Percentiles rank a stretch among this genome's conserved stretches.
phyloP scores from a whole-genome alignment of 2,888 invertebrate species.

The Agonum fuliginosum region DNA sequence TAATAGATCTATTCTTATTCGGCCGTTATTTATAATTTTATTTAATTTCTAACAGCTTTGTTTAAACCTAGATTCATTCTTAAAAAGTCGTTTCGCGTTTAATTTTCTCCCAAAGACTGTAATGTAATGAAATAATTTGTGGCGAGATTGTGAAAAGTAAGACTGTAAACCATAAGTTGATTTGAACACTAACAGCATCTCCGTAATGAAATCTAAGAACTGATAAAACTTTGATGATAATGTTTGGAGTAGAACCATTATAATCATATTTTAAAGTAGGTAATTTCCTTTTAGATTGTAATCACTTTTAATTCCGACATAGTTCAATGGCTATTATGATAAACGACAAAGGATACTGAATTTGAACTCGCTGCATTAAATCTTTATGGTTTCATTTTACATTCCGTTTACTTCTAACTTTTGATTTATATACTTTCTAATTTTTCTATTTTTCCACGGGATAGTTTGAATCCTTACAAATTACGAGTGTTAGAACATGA shows the following conservation, averaged over 20 bases:
- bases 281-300: constrained; percentile 41
- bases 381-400: constrained; percentile 41
- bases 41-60: too few species aligned
- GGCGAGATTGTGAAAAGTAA: too few species aligned
- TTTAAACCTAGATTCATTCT: too few species aligned
- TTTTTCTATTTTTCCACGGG: constrained; percentile 21
- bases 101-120: too few species aligned
- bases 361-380: constrained; percentile 31
- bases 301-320: constrained; percentile 34
- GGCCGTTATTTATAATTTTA: too few species aligned
- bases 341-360: not conserved
- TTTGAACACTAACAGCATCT: constrained; percentile 3
- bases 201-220: constrained; percentile 15
- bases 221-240: constrained; percentile 46
- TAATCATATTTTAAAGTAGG: constrained; percentile 44
- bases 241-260: constrained; percentile 27
- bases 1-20: too few species aligned
- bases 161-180: too few species aligned
- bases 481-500: not conserved
- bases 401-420: constrained; percentile 21
- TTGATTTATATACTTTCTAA: constrained; percentile 15
- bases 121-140: too few species aligned
- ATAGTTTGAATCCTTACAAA: not conserved
- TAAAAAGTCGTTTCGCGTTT: too few species aligned
- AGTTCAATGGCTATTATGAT: constrained; percentile 34